Percentiles rank a stretch among this genome's conserved stretches.
Evolutionary conservation across 92 coral and sea anemone species (phyloP).

Genomic region (Anthopleura xanthogrammica): DNA sequence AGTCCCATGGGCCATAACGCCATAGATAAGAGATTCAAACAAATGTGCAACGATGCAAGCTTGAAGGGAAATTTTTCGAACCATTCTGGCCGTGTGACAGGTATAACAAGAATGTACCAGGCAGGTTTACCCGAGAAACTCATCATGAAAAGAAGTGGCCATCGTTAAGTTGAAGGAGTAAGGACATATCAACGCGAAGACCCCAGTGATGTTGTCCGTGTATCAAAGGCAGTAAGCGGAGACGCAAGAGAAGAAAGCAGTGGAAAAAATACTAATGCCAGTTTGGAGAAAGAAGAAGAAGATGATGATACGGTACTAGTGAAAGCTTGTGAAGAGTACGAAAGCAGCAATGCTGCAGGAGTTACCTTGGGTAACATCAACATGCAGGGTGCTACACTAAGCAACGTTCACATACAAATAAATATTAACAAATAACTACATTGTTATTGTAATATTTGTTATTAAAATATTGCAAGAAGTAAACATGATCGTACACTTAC

Average conservation of each 20-base stretch:
- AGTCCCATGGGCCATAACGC: slow-evolving; percentile 37
- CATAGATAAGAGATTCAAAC: slow-evolving; percentile 14
- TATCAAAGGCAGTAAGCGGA: slow-evolving; percentile 16
- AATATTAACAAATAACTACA: background rate
- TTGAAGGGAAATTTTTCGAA: slow-evolving; percentile 30
- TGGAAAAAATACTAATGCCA: background rate
- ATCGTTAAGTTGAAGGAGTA: slow-evolving; percentile 19
- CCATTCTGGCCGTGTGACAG: slow-evolving; percentile 40
- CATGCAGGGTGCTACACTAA: slow-evolving; percentile 30
- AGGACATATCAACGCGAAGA: slow-evolving; percentile 34
- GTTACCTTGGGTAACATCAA: slow-evolving; percentile 7
- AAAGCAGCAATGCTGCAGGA: background rate
- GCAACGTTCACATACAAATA: slow-evolving; percentile 29
- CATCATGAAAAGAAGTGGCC: slow-evolving; percentile 36
- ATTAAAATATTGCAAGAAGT: too few species aligned
- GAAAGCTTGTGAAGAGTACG: slow-evolving; percentile 30
- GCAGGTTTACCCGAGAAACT: slow-evolving; percentile 32
- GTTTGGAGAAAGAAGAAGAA: background rate
- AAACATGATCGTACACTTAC: too few species aligned
- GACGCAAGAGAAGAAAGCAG: background rate
- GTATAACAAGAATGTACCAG: slow-evolving; percentile 28
- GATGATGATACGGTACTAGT: slow-evolving; percentile 32
- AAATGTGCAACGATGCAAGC: slow-evolving; percentile 29
- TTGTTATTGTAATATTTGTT: too few species aligned
- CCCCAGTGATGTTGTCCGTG: background rate